Base-by-base conservation (phyloP, 2,888 invertebrate genomes). In the Eupithecia abbreviata region DNA sequence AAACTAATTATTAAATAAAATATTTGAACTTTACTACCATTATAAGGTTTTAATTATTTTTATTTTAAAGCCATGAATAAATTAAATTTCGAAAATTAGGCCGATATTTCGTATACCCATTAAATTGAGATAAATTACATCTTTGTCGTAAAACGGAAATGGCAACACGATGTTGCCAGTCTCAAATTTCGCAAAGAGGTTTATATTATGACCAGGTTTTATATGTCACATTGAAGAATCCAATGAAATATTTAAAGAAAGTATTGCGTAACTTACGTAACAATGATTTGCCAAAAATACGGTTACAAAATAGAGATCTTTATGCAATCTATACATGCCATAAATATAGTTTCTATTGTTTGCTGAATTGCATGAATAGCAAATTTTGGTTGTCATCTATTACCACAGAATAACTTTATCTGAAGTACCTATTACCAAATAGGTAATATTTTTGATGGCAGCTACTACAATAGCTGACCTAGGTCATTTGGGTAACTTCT, bases 261-360 rank as follows among this genome's bases (percentile, higher is more conserved):
- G 69, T 43, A 43, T 42, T 43, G 7, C n/a, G 65, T 66, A 62
- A 0, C 42, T 69, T 73, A 7, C 51, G 51, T 51, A 49, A 71
- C 49, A 43, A 69, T 58, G 30, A 74, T 69, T 55, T 51, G 55
- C 62, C 2, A 71, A 41, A 71, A 71, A 71, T 68, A 43, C 67
- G 67, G 42, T 68, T 68, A 66, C 42, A 45, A 68, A 68, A 68
- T 68, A 10, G 45, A 68, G 55, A 55, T 71, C 41, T 45, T 71
- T 71, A 71, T 42, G 51, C 51, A 58, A 71, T 71, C 43, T 15
- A 49, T 71, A 4, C 55, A n/a, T 49, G 43, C 3, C 55, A 45
- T 68, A 68, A 45, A 43, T 43, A 68, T 68, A 9, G 43, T 68
- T 43, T n/a, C 43, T 43, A 43, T 68, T 43, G 43, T n/a, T 68